Percentiles rank a stretch among this genome's conserved stretches.
Conservation (phyloP, 1,140 invertebrate species). For the Drosophila obscura region DNA sequence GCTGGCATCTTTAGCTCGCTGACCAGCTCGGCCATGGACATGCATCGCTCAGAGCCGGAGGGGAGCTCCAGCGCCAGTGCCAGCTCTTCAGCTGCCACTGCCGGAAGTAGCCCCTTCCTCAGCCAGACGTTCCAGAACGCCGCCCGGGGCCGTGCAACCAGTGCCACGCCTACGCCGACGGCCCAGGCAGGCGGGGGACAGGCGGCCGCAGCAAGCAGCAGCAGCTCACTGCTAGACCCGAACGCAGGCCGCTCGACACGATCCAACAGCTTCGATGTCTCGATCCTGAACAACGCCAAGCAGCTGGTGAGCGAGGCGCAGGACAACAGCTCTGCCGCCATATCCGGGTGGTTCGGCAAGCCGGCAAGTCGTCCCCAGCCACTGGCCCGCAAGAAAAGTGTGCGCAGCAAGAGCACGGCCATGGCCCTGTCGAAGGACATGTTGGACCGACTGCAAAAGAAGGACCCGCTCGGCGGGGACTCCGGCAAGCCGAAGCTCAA, state of each 20-base stretch:
- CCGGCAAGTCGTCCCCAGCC: slow-evolving; percentile 87
- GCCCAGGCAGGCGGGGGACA: slow-evolving; percentile 9
- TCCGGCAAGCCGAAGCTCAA: slow-evolving; percentile 75
- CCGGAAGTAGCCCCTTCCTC: slow-evolving; percentile 45
- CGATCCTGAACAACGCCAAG: slow-evolving; percentile 87
- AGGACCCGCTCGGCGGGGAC: slow-evolving; percentile 72
- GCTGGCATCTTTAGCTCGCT: slow-evolving; percentile 89
- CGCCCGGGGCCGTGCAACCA: slow-evolving; percentile 76
- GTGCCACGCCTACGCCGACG: slow-evolving; percentile 65
- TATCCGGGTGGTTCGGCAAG: slow-evolving; percentile 90
- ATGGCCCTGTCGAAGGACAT: slow-evolving; percentile 85
- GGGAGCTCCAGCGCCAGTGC: slow-evolving; percentile 49
- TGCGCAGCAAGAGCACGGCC: slow-evolving; percentile 84
- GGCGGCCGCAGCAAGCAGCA: neutral
- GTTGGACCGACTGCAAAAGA: slow-evolving; percentile 82
- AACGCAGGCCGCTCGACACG: slow-evolving; percentile 85
- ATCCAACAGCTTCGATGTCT: slow-evolving; percentile 92
- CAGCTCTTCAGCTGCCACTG: slow-evolving; percentile 58
- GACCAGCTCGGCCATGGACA: slow-evolving; percentile 89
- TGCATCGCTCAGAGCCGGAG: slow-evolving; percentile 86
- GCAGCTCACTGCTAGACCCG: slow-evolving; percentile 62
- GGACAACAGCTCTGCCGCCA: slow-evolving; percentile 84
- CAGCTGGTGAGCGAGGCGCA: slow-evolving; percentile 71
- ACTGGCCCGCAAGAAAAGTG: slow-evolving; percentile 86
- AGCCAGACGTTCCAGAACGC: slow-evolving; percentile 64